These are phyloP conservation scores for Vollenhovia emeryi DNA, from an alignment of 1,140 invertebrate species.

Conservation along the genomic window DNA sequence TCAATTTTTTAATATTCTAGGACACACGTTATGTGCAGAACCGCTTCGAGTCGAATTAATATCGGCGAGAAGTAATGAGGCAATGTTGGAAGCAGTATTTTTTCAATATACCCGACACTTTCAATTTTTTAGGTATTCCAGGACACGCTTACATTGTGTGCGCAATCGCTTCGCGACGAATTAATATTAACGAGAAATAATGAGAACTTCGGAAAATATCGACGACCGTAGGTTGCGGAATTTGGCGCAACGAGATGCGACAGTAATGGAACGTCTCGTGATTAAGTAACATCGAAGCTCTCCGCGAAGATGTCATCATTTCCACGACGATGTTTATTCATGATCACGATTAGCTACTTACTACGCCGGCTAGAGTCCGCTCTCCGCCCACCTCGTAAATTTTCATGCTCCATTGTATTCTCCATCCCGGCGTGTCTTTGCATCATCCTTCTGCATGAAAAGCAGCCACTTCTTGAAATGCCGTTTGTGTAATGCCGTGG, in stretches of 20 bases:
- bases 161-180: too few species aligned
- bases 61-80: background rate
- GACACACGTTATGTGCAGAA: background rate
- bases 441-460: slow-evolving; percentile 1
- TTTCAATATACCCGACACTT: background rate
- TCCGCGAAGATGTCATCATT: slow-evolving; percentile 70
- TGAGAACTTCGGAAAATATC: slow-evolving; percentile 18
- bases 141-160: background rate
- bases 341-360: slow-evolving; percentile 74
- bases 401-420: slow-evolving; percentile 73
- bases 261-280: slow-evolving; percentile 17
- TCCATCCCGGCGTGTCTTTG: slow-evolving; percentile 15
- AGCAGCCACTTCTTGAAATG: slow-evolving; percentile 12
- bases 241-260: slow-evolving; percentile 58
- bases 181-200: background rate
- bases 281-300: slow-evolving; percentile 65
- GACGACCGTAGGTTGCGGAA: slow-evolving; percentile 28
- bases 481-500: background rate
- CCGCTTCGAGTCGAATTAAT: background rate
- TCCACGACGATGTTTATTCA: slow-evolving; percentile 72
- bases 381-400: slow-evolving; percentile 65
- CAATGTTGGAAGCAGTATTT: background rate
- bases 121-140: background rate
- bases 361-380: slow-evolving; percentile 44
- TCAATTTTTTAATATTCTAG: background rate